Conservation (phyloP, 2,797 vertebrate species). For the Xenops minutus region DNA sequence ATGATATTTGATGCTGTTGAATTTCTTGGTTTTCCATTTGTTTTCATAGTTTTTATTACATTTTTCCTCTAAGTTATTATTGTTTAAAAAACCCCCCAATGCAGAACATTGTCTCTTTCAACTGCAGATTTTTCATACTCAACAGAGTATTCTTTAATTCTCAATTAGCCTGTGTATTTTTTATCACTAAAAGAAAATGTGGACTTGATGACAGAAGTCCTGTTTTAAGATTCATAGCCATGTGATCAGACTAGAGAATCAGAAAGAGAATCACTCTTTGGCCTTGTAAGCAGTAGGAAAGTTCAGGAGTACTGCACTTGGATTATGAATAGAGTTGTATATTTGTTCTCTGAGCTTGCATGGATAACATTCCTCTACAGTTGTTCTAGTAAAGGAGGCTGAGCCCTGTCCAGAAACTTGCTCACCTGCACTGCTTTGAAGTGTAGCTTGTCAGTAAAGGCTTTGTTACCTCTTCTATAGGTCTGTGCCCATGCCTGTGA, state of each 20-base stretch:
- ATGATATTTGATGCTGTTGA: neutral
- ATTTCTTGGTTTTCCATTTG: neutral
- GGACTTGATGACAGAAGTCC: neutral
- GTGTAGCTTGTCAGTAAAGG: neutral
- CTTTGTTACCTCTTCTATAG: neutral
- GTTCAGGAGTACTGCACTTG: neutral
- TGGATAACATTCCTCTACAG: neutral
- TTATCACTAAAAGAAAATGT: slow-evolving; percentile 11
- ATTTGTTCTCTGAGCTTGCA: neutral
- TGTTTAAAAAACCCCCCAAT: neutral
- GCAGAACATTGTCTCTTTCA: neutral
- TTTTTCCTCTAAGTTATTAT: neutral
- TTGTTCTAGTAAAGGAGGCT: neutral
- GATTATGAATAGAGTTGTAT: neutral
- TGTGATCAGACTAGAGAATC: neutral
- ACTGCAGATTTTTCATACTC: neutral
- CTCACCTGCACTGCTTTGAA: neutral
- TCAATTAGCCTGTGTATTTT: slow-evolving; percentile 1
- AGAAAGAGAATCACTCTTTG: neutral
- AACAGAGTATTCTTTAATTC: slow-evolving; percentile 2
- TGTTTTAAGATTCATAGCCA: neutral
- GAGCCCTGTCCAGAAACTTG: neutral
- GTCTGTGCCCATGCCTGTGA: neutral
- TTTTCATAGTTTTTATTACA: neutral
- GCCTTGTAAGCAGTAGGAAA: neutral